These are phyloP conservation scores for Clytia hemisphaerica DNA, from an alignment of 30 jellyfish, hydroid and myxozoan species.

Conservation along the genomic window DNA sequence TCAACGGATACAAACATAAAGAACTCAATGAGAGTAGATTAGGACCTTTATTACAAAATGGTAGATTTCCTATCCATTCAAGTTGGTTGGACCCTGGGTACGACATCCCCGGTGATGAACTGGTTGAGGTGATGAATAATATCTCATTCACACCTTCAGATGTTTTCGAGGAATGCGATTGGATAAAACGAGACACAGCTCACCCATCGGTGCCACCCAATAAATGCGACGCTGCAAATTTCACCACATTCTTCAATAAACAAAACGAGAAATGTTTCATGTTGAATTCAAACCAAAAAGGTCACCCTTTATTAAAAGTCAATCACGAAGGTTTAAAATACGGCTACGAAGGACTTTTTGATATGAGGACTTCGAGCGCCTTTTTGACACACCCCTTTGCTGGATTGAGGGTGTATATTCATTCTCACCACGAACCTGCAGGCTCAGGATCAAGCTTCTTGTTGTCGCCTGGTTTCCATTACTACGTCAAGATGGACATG, in stretches of 20 bases:
- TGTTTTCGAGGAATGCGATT: slow-evolving; percentile 60
- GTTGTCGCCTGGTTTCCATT: slow-evolving; percentile 91
- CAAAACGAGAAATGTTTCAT: slow-evolving; percentile 88
- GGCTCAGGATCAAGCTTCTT: slow-evolving; percentile 77
- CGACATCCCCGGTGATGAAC: slow-evolving; percentile 76
- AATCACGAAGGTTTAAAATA: slow-evolving; percentile 82
- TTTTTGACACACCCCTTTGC: slow-evolving; percentile 56
- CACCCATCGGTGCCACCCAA: slow-evolving; percentile 39
- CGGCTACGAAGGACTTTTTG: slow-evolving; percentile 70
- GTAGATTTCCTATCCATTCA: slow-evolving; percentile 32
- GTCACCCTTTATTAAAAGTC: slow-evolving; percentile 51
- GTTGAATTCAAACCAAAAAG: slow-evolving; percentile 47
- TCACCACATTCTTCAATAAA: slow-evolving; percentile 52
- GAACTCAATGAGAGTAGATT: slow-evolving; percentile 44
- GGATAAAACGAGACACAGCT: slow-evolving; percentile 71
- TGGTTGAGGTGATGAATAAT: slow-evolving; percentile 43
- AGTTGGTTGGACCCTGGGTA: slow-evolving; percentile 55
- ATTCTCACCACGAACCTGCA: slow-evolving; percentile 84
- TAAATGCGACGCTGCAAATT: slow-evolving; percentile 51
- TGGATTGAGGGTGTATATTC: slow-evolving; percentile 73
- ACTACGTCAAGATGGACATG: slow-evolving; percentile 58
- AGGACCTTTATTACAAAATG: neutral
- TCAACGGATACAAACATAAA: slow-evolving; percentile 61
- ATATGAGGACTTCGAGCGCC: slow-evolving; percentile 64
- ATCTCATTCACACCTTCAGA: slow-evolving; percentile 56